Conservation (phyloP, 2,113 vertebrate species). For the Lamprotornis superbus region DNA sequence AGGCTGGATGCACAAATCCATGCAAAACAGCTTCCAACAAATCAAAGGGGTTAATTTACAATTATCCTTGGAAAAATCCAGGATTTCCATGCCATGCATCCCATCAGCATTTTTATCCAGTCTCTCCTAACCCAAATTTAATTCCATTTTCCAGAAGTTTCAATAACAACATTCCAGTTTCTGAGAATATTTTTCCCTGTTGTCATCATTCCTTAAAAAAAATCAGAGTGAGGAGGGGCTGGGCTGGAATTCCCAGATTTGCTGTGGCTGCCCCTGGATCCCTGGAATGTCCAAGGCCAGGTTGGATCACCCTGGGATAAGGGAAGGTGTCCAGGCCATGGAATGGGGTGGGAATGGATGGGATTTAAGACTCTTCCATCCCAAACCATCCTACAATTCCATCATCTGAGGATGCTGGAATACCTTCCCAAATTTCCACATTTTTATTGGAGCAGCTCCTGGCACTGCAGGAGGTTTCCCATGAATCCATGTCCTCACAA, state of each 20-base stretch:
- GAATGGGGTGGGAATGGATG: neutral
- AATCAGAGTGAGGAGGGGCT: neutral
- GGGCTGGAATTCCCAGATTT: neutral
- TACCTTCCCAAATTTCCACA: too few species aligned
- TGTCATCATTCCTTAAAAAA: neutral
- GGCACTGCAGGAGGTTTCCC: neutral
- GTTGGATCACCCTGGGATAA: neutral
- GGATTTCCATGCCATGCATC: neutral
- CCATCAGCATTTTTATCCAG: neutral
- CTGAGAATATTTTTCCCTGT: rapidly evolving
- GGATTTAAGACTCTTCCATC: neutral
- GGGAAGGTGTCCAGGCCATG: too few species aligned
- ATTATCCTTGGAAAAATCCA: neutral
- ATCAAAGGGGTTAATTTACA: neutral
- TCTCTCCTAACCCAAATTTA: neutral
- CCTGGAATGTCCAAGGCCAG: neutral
- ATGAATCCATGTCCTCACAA: rapidly evolving
- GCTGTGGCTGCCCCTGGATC: neutral
- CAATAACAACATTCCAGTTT: neutral
- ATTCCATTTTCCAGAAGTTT: neutral
- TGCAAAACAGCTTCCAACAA: neutral
- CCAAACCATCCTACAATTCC: neutral
- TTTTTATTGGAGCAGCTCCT: neutral
- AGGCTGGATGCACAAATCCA: rapidly evolving
- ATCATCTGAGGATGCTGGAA: neutral